Evolutionary conservation across 2,113 vertebrate species (phyloP), one percentile per base, ranked within the genome.

Genomic region (Psilopsiagon aymara): DNA sequence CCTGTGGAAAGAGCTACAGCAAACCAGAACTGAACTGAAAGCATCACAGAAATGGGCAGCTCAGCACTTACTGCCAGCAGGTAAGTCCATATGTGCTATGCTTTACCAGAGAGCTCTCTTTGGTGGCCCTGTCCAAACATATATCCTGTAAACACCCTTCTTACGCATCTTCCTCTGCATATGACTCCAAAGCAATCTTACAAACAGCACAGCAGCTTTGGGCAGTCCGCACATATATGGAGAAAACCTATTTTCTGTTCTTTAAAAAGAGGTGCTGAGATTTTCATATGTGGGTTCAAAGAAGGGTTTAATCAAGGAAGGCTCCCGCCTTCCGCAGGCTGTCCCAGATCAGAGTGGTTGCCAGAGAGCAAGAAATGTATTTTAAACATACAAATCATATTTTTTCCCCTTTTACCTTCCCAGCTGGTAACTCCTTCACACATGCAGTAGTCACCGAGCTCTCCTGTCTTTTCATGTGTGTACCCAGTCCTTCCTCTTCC

Each of bases 51-150:
- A 83, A 59, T 98, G 98, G 95, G 97, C 92, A 5, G 94, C 94
- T 20, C 94, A 95, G 81, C 97, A 82, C 71, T 52, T 97, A 67
- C 95, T 99, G 92, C 99, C 99, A 1, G 98, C 98, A 98, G 99
- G 99, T 99, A 96, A 98, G 98, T 94, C 76, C 68, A 10, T 1
- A 7, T 0, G 8, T 2, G 3, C 70, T 21, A 6, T 6, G 19
- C 44, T 70, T 68, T 46, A 18, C 52, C 13, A 13, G 24, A 84
- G 88, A 92, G 93, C 33, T 52, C 57, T 35, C 46, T 7, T 29
- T 31, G 63, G 29, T 25, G 52, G 73, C 31, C 23, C 39, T 13
- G 43, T 23, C 24, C 46, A 7, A 8, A 24, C 17, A 12, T 35
- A n/a, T 25, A 19, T 7, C 44, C 49, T 21, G 9, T 4, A 43